Percentiles rank a stretch among this genome's conserved stretches.
Conservation (phyloP, 1,140 invertebrate species). For the Atta cephalotes region DNA sequence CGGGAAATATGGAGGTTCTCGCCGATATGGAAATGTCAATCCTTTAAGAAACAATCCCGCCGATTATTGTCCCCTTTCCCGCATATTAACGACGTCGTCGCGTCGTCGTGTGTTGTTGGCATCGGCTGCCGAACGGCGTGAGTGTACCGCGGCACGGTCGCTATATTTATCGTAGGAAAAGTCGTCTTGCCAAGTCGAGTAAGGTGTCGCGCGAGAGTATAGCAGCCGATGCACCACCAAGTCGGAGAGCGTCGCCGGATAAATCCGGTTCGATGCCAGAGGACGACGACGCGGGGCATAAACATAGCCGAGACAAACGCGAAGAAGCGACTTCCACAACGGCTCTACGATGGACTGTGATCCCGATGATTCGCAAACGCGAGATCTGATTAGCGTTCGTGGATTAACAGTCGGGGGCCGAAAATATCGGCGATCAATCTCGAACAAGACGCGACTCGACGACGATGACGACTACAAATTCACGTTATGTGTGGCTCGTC, state of each 20-base stretch:
- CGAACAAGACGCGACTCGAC: constrained; percentile 3
- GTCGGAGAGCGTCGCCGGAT: constrained; percentile 71
- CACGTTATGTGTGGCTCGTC: neutral
- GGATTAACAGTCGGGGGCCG: neutral
- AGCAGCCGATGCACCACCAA: constrained; percentile 73
- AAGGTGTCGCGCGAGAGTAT: constrained; percentile 78
- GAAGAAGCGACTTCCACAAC: constrained; percentile 61
- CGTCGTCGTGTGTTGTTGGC: constrained; percentile 64
- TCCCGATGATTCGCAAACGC: neutral
- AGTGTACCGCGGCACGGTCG: constrained; percentile 72
- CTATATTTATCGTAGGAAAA: constrained; percentile 80
- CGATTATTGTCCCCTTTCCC: constrained; percentile 57
- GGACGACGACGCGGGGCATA: constrained; percentile 71
- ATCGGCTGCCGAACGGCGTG: constrained; percentile 74
- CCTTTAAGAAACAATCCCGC: constrained; percentile 42
- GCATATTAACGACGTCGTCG: constrained; percentile 54
- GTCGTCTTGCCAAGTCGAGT: constrained; percentile 81
- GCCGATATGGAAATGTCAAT: constrained; percentile 35
- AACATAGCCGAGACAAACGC: constrained; percentile 73
- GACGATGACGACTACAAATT: neutral
- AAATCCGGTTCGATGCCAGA: constrained; percentile 79
- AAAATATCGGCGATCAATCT: constrained; percentile 18
- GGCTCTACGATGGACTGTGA: neutral
- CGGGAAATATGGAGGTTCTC: constrained; percentile 22
- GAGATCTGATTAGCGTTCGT: neutral